Conservation (phyloP, 2,888 invertebrate genomes). For the Dynastes grantii region DNA sequence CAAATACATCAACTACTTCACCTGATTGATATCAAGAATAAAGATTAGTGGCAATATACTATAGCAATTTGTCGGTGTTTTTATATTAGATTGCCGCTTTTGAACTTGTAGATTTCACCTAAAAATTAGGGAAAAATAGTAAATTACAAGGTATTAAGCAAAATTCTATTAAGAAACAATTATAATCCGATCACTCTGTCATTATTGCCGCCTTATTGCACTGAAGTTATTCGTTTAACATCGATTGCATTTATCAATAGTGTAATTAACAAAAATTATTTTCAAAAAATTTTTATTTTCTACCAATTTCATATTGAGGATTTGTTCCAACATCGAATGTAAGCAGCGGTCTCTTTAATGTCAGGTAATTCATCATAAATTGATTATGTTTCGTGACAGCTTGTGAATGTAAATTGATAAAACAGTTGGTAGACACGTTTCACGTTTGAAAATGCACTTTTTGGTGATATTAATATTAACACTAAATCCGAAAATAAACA, state of each 20-base stretch:
- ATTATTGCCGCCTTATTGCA: neutral
- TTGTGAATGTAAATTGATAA: conserved; percentile 19
- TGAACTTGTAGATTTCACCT: neutral
- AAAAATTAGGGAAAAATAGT: conserved; percentile 9
- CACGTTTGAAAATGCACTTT: neutral
- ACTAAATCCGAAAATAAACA: too few relatives aligned
- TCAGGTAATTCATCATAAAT: conserved; percentile 11
- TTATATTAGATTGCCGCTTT: conserved; percentile 1
- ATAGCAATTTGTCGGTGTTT: too few relatives aligned
- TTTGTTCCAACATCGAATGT: neutral
- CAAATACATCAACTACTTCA: conserved; percentile 4
- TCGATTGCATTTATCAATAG: neutral
- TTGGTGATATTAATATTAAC: too few relatives aligned
- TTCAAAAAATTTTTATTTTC: neutral
- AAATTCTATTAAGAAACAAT: conserved; percentile 14
- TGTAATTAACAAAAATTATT: neutral
- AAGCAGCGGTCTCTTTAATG: conserved; percentile 4
- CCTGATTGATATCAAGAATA: too few relatives aligned
- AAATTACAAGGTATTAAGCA: conserved; percentile 4
- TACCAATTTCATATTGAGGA: neutral
- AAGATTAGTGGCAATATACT: too few relatives aligned
- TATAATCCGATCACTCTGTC: neutral
- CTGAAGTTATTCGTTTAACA: neutral
- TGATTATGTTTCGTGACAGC: neutral
- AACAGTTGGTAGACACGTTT: neutral